Base-by-base conservation (phyloP, 2,888 invertebrate species). In the Sacculina carcini region DNA sequence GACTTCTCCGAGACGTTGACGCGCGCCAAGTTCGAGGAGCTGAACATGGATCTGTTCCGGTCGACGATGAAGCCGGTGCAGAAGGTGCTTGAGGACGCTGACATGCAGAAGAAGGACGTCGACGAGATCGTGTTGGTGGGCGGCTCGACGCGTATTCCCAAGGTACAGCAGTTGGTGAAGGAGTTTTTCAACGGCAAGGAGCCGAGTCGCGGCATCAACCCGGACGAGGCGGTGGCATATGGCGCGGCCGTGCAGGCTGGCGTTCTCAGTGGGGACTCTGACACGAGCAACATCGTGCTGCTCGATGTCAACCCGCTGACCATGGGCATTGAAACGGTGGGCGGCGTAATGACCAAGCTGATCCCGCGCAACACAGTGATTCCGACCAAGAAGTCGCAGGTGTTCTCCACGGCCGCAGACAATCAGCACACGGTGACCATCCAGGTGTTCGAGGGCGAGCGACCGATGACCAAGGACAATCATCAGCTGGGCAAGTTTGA, bases 391-490 rank as follows among this genome's bases (percentile, higher is more conserved):
- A 96, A 98, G 67, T 87, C 89, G 0, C 96, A 98, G 69, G 90
- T 96, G 64, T 99, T 98, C 78, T 92, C 94, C 0, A 98, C 98
- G 1, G 94, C 96, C 52, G 85, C 90, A 28, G 98, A 98, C 67
- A 98, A 96, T 68, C 98, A 98, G 67, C 89, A 92, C 68, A 92
- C 92, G 4, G 96, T 99, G 50, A 96, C 94, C 58, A 98, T 98
- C 65, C 87, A 90, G 68, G 90, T 92, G 0, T 96, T 86, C 66
- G 96, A 99, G 70, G 96, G 98, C 60, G 98, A 99, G 69, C 79
- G 98, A 62, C 92, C 96, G 26, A 94, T 98, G 96, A 96, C 96
- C 58, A 96, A 96, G 69, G 96, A 98, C 69, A 98, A 99, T 70
- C 96, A 99, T 69, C 72, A 90, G 58, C 73, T 99, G 55, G 98